Base-by-base conservation (phyloP, 2,113 vertebrate species). In the Anthoscopus minutus region DNA sequence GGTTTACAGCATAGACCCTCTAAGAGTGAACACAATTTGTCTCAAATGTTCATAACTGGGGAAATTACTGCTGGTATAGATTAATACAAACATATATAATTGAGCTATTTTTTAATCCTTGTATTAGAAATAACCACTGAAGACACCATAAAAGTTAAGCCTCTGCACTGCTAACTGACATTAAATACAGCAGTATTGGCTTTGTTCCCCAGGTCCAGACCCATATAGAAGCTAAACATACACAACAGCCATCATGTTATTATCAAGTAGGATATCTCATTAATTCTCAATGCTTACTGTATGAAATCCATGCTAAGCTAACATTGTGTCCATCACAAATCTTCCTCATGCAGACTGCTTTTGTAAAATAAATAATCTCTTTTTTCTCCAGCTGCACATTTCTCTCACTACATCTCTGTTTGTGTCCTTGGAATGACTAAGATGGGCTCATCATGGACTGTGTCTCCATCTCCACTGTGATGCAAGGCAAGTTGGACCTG, bases 401-500 rank as follows among this genome's bases (percentile, higher is more conserved):
- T 11, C 2, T 3, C 44, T 72, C 27, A 9, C 15, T 56, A 6
- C 27, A n/a, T 19, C 27, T 50, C 23, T 23, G 13, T 27, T 40
- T 25, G 33, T 72, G 62, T 33, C n/a, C 53, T 73, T 14, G 18
- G 19, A 76, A 7, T 5, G 42, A 47, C n/a, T 57, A 31, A 42
- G 35, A 31, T 15, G 13, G 9, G 4, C 1, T 0, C 9, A 48
- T 19, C 0, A 2, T 1, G 10, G 31, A 44, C 19, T 8, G 2
- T 30, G 6, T 31, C 21, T 81, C 50, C 1, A 4, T 16, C 33
- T 65, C 27, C 38, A 27, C 33, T 61, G 48, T 40, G 21, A 58
- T 3, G 7, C 11, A 23, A 79, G 35, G 21, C 31, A 72, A 86
- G 56, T 9, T 17, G 23, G 30, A 82, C 56, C 42, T 33, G 33